Conservation (phyloP, 1,140 invertebrate genomes). For the Scaptomyza pallida region DNA sequence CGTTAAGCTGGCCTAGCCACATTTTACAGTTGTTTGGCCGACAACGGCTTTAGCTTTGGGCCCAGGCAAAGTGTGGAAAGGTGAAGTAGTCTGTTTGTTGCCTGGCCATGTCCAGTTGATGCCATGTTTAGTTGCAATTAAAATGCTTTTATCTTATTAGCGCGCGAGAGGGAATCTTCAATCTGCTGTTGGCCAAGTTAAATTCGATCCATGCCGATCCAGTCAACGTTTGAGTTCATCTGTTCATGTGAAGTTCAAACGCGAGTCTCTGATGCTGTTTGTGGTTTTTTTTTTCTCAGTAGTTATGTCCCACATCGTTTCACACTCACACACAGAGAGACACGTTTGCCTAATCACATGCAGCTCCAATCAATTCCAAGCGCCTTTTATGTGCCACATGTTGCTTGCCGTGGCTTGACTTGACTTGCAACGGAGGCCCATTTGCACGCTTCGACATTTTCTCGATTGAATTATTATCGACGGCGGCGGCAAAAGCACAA, state of each 20-base stretch:
- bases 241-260: not conserved
- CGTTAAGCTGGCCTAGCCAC: slow-evolving; percentile 22
- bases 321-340: slow-evolving; percentile 22
- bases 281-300: not conserved
- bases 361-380: slow-evolving; percentile 75
- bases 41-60: slow-evolving; percentile 19
- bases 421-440: not conserved
- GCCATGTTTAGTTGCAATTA: slow-evolving; percentile 82
- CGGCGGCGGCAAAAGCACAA: slow-evolving; percentile 34
- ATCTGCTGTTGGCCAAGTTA: slow-evolving; percentile 29
- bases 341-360: slow-evolving; percentile 62
- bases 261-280: not conserved
- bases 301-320: slow-evolving; percentile 37
- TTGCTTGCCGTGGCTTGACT: not conserved
- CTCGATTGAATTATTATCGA: slow-evolving; percentile 79
- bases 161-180: slow-evolving; percentile 36
- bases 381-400: slow-evolving; percentile 67
- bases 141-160: slow-evolving; percentile 82
- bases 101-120: slow-evolving; percentile 39
- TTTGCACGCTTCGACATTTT: slow-evolving; percentile 78
- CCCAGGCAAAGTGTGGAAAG: too few relatives aligned
- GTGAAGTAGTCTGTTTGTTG: not conserved
- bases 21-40: slow-evolving; percentile 74
- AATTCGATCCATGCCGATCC: not conserved
- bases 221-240: slow-evolving; percentile 14